phyloP scores from a whole-genome alignment of 2,113 vertebrate genomes.

The Pipra filicauda region DNA sequence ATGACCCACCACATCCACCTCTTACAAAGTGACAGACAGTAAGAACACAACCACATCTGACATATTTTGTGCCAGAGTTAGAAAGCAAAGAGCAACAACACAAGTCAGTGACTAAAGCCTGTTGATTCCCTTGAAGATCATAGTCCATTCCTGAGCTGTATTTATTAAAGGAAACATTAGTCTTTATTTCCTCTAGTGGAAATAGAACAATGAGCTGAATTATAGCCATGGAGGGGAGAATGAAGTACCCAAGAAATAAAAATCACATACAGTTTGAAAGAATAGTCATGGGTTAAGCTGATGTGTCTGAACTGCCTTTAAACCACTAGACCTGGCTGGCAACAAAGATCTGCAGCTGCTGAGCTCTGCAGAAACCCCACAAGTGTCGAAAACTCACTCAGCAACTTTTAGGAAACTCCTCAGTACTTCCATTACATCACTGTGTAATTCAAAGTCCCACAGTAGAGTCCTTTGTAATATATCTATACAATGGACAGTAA shows the following conservation, averaged over 20 bases:
- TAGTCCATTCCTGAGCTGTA: background rate
- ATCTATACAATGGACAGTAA: background rate
- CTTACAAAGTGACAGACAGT: background rate
- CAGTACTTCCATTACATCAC: background rate
- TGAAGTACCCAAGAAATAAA: background rate
- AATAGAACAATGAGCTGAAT: background rate
- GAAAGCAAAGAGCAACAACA: background rate
- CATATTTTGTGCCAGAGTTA: background rate
- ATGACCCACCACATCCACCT: accelerated
- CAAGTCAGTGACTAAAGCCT: background rate
- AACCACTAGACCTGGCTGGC: background rate
- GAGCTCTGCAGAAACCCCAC: background rate
- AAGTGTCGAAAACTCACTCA: background rate
- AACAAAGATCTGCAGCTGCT: background rate
- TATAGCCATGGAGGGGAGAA: background rate
- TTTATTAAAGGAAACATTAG: background rate
- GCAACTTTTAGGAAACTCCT: background rate
- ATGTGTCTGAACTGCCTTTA: background rate
- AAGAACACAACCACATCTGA: background rate
- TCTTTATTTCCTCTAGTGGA: background rate
- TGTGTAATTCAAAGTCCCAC: background rate
- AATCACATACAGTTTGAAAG: background rate
- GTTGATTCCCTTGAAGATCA: background rate
- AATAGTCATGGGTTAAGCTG: background rate
- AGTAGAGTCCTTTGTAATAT: background rate